These are phyloP conservation scores for Smittia sp. DNA, from an alignment of 2,888 invertebrate species.

Conservation along the genomic window DNA sequence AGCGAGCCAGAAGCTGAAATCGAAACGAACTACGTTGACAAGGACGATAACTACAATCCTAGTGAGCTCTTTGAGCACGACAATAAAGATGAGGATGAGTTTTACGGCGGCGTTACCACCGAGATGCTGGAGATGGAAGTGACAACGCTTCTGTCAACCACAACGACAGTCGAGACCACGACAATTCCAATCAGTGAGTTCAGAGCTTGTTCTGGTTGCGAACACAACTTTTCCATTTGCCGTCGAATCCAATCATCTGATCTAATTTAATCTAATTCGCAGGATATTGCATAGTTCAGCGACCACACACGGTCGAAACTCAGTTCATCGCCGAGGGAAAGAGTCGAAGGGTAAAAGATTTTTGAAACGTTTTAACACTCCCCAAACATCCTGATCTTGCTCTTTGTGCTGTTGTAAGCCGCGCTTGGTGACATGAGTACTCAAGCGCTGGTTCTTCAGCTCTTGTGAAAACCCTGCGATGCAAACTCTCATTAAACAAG, in stretches of 20 bases:
- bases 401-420: too few species aligned
- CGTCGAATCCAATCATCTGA: background rate
- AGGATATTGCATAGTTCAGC: conserved; percentile 81
- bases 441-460: too few species aligned
- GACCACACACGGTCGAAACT: conserved; percentile 71
- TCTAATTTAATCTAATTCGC: conserved; percentile 42
- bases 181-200: conserved; percentile 54
- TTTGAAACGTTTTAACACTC: too few species aligned
- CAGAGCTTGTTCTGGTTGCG: background rate
- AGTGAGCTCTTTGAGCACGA: conserved; percentile 44
- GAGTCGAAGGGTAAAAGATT: conserved; percentile 69
- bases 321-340: conserved; percentile 83
- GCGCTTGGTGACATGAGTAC: too few species aligned
- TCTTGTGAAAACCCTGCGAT: too few species aligned
- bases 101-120: conserved; percentile 1
- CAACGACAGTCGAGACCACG: conserved; percentile 56
- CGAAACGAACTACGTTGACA: conserved; percentile 53
- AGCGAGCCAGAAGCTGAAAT: conserved; percentile 47
- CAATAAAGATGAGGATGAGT: conserved; percentile 28
- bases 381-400: too few species aligned
- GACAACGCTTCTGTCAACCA: conserved; percentile 50
- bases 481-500: background rate
- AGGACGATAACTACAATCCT: conserved; percentile 48
- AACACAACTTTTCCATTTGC: background rate
- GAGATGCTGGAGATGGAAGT: conserved; percentile 50